Conservation (phyloP, 2,113 vertebrate species). For the Eulemur rufifrons region DNA sequence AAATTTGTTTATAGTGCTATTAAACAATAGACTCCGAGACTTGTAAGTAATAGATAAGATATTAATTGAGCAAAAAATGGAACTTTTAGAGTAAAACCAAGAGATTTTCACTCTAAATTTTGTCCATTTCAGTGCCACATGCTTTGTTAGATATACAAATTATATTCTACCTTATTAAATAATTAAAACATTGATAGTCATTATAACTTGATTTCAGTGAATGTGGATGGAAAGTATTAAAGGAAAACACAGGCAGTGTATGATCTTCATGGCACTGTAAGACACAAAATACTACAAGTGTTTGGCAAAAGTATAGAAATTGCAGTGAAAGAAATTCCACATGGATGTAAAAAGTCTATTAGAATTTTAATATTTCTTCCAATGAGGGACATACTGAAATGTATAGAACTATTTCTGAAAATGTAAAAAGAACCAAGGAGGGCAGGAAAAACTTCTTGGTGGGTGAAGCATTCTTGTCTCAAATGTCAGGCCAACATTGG, state of each 20-base stretch:
- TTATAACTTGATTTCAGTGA: neutral
- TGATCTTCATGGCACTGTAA: neutral
- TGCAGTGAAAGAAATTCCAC: neutral
- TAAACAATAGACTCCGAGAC: neutral
- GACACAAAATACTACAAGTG: neutral
- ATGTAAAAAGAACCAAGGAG: neutral
- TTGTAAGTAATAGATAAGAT: neutral
- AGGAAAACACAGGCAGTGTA: neutral
- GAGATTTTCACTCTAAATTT: neutral
- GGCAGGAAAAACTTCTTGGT: neutral
- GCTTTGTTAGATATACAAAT: neutral
- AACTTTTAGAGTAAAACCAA: neutral
- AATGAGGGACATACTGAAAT: neutral
- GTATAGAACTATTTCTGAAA: neutral
- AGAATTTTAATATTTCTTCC: neutral
- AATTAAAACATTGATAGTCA: neutral
- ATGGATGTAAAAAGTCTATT: neutral
- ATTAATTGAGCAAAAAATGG: neutral
- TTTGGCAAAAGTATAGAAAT: neutral
- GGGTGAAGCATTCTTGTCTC: neutral
- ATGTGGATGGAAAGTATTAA: constrained; percentile 8
- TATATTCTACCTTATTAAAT: constrained; percentile 10
- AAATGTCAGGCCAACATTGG: neutral
- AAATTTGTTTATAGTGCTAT: neutral
- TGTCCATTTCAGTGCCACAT: neutral